Evolutionary conservation across 2,113 vertebrate genomes (phyloP).

Genomic region (Leptosomus discolor): DNA sequence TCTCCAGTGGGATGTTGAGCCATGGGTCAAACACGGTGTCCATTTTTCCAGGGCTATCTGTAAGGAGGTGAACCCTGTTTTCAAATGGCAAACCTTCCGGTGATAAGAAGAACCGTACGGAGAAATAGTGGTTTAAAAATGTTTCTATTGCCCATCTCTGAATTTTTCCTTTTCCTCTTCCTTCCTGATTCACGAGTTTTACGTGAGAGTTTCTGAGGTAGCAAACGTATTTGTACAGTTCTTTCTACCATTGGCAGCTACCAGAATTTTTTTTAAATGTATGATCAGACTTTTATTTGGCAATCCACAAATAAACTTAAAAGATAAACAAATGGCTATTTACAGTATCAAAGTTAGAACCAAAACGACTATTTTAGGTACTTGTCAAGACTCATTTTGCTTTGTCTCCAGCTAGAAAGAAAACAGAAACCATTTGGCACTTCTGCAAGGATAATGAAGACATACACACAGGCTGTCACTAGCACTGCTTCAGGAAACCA

Average conservation of each 20-base stretch:
- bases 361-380: not conserved
- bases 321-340: not conserved
- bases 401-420: not conserved
- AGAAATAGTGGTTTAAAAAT: not conserved
- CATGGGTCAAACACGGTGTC: fast-evolving
- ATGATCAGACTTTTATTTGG: not conserved
- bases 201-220: not conserved
- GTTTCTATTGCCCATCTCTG: not conserved
- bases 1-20: not conserved
- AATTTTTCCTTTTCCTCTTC: not conserved
- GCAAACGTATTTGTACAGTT: not conserved
- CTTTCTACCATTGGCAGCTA: not conserved
- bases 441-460: not conserved
- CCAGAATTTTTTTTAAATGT: not conserved
- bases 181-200: not conserved
- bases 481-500: not conserved
- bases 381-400: not conserved
- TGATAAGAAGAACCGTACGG: not conserved
- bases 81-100: not conserved
- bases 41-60: not conserved
- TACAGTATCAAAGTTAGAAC: not conserved
- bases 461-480: not conserved
- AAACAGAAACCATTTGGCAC: not conserved
- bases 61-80: not conserved
- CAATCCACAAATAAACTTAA: not conserved